Conservation (phyloP, 2,888 invertebrate genomes). For the Spodoptera picta region DNA sequence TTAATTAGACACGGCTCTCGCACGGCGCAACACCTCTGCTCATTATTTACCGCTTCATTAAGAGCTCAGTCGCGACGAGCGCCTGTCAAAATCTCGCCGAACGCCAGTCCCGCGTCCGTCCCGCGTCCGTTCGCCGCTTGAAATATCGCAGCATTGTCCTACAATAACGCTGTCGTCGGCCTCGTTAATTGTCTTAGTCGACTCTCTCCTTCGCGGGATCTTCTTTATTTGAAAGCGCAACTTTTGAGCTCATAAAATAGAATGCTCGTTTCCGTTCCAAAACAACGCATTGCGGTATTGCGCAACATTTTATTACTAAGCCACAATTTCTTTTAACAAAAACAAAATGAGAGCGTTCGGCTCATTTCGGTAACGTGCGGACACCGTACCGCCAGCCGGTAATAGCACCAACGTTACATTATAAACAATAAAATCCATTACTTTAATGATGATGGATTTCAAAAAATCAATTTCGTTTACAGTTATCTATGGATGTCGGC, state of each 20-base stretch:
- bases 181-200: slow-evolving; percentile 82
- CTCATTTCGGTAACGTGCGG: slow-evolving; percentile 80
- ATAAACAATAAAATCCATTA: slow-evolving; percentile 80
- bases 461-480: slow-evolving; percentile 83
- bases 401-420: slow-evolving; percentile 77
- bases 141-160: slow-evolving; percentile 85
- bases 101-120: slow-evolving; percentile 63
- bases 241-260: slow-evolving; percentile 74
- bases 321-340: slow-evolving; percentile 76
- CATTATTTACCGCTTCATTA: slow-evolving; percentile 89
- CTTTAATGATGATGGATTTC: slow-evolving; percentile 78
- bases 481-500: slow-evolving; percentile 73
- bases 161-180: slow-evolving; percentile 85
- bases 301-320: slow-evolving; percentile 71
- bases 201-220: slow-evolving; percentile 69
- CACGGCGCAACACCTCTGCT: slow-evolving; percentile 82
- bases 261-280: slow-evolving; percentile 72
- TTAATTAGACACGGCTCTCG: slow-evolving; percentile 85
- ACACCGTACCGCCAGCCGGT: slow-evolving; percentile 74
- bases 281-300: slow-evolving; percentile 69
- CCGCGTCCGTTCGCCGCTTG: slow-evolving; percentile 72
- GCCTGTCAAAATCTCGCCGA: slow-evolving; percentile 85
- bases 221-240: slow-evolving; percentile 71
- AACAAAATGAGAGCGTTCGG: slow-evolving; percentile 72
- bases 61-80: slow-evolving; percentile 83